Base-by-base conservation (phyloP, 2,888 invertebrate genomes). In the Drosophila paranaensis region DNA sequence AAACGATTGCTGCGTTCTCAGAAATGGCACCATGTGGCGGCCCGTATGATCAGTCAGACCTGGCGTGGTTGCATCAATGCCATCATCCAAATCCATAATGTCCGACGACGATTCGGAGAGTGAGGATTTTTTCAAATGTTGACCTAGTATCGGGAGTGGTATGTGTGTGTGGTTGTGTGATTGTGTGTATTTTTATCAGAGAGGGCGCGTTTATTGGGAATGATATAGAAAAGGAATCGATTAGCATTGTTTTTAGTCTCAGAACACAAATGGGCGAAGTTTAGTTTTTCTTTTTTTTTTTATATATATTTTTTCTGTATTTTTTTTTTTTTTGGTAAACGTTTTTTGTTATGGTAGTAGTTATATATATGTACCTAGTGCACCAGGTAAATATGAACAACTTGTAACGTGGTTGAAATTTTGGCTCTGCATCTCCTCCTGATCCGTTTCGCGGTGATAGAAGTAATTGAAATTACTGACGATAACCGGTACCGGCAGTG, bases 381-480 rank as follows among this genome's bases (percentile, higher is more conserved):
- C 97, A 93, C 98, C 98, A 93, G 98, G 98, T 93, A 98, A 95
- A 94, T 98, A 98, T 90, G 98, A 98, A 94, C 98, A 98, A 94
- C 97, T 97, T 93, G 98, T 98, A 94, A 98, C 98, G 94, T 98
- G 98, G 94, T 98, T 98, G 95, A 98, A 98, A 95, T 98, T 98
- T 94, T 98, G 98, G 92, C 98, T 98, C 95, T 98, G 98, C 98
- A 98, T 98, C 94, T 99, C 98, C 93, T 99, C 98, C 94, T 98
- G 98, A 94, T 99, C 99, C 91, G 98, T 98, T 95, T 99, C 99
- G 91, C 99, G 97, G 94, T 99, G 99, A 95, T 99, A 99, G 96
- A 99, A 99, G 95, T 99, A 99, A 94, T 99, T 66, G 96, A 99
- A 99, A 95, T 99, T 99, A 94, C 98, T 99, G 93, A 99, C 99